Evolutionary conservation across 2,797 vertebrate species (phyloP).

Genomic region (Gephyroberyx darwinii): DNA sequence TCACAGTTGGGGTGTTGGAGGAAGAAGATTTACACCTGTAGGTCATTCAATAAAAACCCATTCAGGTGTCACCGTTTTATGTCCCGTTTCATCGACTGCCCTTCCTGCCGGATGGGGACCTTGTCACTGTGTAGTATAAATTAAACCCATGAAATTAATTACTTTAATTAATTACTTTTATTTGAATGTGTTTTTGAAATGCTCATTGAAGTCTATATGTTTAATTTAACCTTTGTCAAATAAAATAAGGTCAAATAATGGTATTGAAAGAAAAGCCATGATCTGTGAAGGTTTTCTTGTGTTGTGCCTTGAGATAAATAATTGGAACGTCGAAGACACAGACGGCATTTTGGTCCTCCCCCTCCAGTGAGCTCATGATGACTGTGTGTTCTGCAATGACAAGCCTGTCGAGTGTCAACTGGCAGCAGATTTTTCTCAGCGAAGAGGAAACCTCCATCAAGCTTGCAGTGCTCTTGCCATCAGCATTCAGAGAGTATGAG

Average conservation of each 20-base stretch:
- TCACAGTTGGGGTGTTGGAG: not conserved
- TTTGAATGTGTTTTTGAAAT: conserved; percentile 1
- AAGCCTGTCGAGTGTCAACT: too few species aligned
- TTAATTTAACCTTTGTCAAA: too few species aligned
- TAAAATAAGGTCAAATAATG: not conserved
- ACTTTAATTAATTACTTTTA: not conserved
- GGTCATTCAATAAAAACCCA: conserved; percentile 10
- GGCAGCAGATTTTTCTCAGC: too few species aligned
- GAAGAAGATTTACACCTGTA: conserved; percentile 14
- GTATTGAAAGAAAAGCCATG: not conserved
- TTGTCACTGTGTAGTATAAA: not conserved
- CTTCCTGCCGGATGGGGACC: not conserved
- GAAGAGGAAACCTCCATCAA: too few species aligned
- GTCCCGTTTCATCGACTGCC: not conserved
- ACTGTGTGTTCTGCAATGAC: not conserved
- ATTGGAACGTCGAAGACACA: too few species aligned
- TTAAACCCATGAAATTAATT: not conserved
- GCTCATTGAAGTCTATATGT: not conserved
- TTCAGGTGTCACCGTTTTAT: not conserved
- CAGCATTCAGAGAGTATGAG: not conserved
- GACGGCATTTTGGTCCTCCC: not conserved
- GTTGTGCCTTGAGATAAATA: too few species aligned
- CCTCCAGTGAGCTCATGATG: too few species aligned
- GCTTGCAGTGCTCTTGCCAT: not conserved
- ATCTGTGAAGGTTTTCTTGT: too few species aligned